Conservation (phyloP, 2,797 vertebrate species). For the Chaenodraco wilsoni region DNA sequence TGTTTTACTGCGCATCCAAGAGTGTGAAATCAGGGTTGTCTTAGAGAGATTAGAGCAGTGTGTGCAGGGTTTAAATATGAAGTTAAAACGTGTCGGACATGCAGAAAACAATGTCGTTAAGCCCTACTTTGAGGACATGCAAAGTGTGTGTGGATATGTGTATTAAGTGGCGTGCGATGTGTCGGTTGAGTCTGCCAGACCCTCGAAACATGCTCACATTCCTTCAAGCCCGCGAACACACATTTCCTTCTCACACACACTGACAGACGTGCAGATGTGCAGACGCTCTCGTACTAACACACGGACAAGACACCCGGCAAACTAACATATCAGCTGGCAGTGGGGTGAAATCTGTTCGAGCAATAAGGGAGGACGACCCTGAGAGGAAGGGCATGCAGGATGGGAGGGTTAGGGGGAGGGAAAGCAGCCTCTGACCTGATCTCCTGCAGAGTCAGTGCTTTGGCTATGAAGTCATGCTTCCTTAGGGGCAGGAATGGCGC, state of each 20-base stretch:
- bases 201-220: slow-evolving; percentile 66
- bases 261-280: slow-evolving; percentile 32
- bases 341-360: slow-evolving; percentile 60
- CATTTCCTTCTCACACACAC: slow-evolving; percentile 37
- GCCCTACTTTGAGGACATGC: slow-evolving; percentile 35
- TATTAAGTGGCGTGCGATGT: slow-evolving; percentile 46
- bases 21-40: slow-evolving; percentile 58
- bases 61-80: slow-evolving; percentile 45
- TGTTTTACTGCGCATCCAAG: slow-evolving; percentile 49
- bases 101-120: slow-evolving; percentile 45
- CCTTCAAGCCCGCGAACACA: slow-evolving; percentile 37
- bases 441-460: slow-evolving; percentile 52
- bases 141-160: slow-evolving; percentile 42
- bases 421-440: slow-evolving; percentile 55
- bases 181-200: slow-evolving; percentile 54
- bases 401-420: slow-evolving; percentile 1
- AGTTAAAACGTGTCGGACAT: slow-evolving; percentile 31
- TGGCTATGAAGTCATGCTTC: slow-evolving; percentile 60
- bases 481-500: slow-evolving; percentile 19
- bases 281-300: slow-evolving; percentile 22
- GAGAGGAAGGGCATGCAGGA: slow-evolving; percentile 42
- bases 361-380: slow-evolving; percentile 28
- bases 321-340: slow-evolving; percentile 36
- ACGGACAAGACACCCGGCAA: slow-evolving; percentile 9
- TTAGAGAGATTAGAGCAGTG: slow-evolving; percentile 48